Percentiles rank a stretch among this genome's conserved stretches.
Evolutionary conservation across 1,140 invertebrate species (phyloP).

Genomic region (Brachionus calyciflorus): DNA sequence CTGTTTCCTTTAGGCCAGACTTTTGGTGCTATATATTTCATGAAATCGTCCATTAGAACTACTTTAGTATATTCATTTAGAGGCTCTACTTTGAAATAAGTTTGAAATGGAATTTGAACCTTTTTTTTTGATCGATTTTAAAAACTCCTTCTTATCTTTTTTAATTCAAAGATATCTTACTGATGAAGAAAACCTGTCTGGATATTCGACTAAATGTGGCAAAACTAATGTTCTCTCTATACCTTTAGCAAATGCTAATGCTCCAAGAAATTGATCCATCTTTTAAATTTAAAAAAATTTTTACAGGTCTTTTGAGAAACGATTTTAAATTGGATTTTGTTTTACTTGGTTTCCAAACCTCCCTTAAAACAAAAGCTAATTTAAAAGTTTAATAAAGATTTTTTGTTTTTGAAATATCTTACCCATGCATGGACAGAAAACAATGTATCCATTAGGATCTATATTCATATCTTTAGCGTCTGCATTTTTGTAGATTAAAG

Average conservation of each 20-base stretch:
- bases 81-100: constrained; percentile 79
- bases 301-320: neutral
- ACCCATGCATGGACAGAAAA: constrained; percentile 92
- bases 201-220: constrained; percentile 66
- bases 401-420: neutral
- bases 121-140: constrained; percentile 54
- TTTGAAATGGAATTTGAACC: constrained; percentile 85
- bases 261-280: constrained; percentile 88
- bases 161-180: constrained; percentile 16
- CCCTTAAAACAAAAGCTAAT: neutral
- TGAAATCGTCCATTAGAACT: constrained; percentile 86
- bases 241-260: constrained; percentile 80
- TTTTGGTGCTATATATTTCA: constrained; percentile 72
- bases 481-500: no score
- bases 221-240: constrained; percentile 84
- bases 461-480: no score
- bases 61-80: constrained; percentile 77
- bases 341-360: constrained; percentile 85
- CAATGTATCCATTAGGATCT: constrained; percentile 72
- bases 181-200: constrained; percentile 47
- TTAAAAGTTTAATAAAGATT: neutral
- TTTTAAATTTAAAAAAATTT: constrained; percentile 67
- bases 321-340: neutral
- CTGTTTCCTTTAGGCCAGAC: constrained; percentile 80
- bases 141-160: constrained; percentile 20